Conservation (phyloP, 2,888 invertebrate species). For the Hirudinaria manillensis region DNA sequence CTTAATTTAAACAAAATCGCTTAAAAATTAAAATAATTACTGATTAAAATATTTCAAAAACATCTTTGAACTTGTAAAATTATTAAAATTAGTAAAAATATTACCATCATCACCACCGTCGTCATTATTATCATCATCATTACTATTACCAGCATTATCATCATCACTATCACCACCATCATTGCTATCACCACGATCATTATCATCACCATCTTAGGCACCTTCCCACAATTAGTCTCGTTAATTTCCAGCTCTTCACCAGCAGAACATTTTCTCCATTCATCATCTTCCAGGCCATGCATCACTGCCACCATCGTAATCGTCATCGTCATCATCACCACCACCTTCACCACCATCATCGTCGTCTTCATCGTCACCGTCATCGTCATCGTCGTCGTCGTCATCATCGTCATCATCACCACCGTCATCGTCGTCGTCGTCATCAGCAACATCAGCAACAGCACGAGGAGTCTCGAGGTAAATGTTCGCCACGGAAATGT, state of each 20-base stretch:
- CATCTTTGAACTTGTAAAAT: too few species aligned
- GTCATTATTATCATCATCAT: too few species aligned
- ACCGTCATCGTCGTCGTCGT: slow-evolving; percentile 2
- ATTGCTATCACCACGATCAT: not conserved
- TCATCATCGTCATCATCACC: slow-evolving; percentile 19
- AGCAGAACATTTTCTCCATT: slow-evolving; percentile 12
- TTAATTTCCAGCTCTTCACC: slow-evolving; percentile 14
- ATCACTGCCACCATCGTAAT: slow-evolving; percentile 1
- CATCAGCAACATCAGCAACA: slow-evolving; percentile 15
- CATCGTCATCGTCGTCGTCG: slow-evolving; percentile 25
- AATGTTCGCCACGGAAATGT: too few species aligned
- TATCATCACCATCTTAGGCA: not conserved
- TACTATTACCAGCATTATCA: too few species aligned
- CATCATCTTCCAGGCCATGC: slow-evolving; percentile 1
- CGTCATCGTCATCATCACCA: not conserved
- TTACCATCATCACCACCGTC: too few species aligned
- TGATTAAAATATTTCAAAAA: too few species aligned
- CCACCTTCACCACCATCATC: not conserved
- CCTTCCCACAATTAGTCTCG: too few species aligned
- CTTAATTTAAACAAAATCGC: too few species aligned
- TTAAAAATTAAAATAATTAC: too few species aligned
- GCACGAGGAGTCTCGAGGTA: not conserved
- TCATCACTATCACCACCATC: not conserved
- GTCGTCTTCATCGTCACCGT: slow-evolving; percentile 6
- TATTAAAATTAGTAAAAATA: too few species aligned